Conservation (phyloP, 37 sponge, comb jelly and placozoan genomes). For the Cliona cf. orientalis region DNA sequence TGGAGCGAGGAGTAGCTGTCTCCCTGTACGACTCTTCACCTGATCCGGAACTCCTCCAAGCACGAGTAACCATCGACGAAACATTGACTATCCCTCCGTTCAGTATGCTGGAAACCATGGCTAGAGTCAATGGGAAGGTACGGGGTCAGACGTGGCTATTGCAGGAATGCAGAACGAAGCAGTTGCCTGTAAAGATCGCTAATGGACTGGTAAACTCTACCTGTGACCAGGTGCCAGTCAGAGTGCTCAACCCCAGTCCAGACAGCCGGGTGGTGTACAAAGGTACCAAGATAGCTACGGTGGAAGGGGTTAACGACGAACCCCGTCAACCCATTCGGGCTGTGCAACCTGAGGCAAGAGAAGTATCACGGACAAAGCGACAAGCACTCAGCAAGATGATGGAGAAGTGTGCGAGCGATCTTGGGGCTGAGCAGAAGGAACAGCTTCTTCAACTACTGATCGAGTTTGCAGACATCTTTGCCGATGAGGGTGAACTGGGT, state of each 20-base stretch:
- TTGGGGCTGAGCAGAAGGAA: background rate
- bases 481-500: background rate
- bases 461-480: slow-evolving; percentile 16
- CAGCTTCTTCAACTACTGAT: background rate
- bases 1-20: slow-evolving; percentile 10
- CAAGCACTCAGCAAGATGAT: slow-evolving; percentile 2
- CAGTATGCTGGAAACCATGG: slow-evolving; percentile 17
- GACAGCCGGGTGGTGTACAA: background rate
- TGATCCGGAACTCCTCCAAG: background rate
- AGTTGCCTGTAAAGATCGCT: slow-evolving; percentile 14
- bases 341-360: background rate
- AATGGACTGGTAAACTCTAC: slow-evolving; percentile 1
- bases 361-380: background rate
- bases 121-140: background rate
- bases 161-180: background rate
- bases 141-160: slow-evolving; percentile 3
- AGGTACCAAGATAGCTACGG: slow-evolving; percentile 7
- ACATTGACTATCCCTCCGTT: slow-evolving; percentile 1
- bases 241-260: slow-evolving; percentile 4
- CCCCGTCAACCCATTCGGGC: background rate
- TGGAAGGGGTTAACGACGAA: background rate
- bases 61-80: background rate
- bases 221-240: background rate
- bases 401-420: background rate
- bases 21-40: background rate